These are phyloP conservation scores for Bombycilla garrulus DNA, from an alignment of 2,113 vertebrate genomes.

Conservation along the genomic window DNA sequence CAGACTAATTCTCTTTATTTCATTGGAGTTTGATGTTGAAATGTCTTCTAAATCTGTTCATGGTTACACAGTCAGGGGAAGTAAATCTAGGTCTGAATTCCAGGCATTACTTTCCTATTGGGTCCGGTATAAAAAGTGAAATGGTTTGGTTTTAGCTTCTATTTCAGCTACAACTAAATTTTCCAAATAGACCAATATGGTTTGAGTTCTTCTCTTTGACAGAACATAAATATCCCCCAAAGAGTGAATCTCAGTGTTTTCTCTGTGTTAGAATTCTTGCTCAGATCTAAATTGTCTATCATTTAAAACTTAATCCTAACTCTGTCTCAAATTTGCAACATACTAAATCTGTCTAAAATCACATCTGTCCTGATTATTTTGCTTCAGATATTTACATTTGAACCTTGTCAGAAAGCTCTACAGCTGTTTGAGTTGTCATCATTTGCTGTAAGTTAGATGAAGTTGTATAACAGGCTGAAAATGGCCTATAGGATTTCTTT, in stretches of 20 bases:
- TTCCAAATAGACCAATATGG: not conserved
- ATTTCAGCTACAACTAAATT: not conserved
- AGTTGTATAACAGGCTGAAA: not conserved
- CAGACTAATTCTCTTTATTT: conserved; percentile 1
- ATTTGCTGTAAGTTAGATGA: not conserved
- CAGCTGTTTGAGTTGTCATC: not conserved
- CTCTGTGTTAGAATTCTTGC: not conserved
- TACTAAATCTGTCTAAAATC: not conserved
- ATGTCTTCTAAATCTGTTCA: conserved; percentile 3
- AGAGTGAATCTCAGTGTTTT: not conserved
- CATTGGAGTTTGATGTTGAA: not conserved
- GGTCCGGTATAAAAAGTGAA: not conserved
- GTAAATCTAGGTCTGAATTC: conserved; percentile 33
- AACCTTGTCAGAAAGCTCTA: not conserved
- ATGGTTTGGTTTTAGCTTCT: not conserved
- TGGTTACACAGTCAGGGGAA: not conserved
- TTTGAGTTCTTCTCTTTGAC: not conserved
- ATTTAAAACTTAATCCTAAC: not conserved
- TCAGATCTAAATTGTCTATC: not conserved
- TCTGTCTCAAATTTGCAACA: not conserved
- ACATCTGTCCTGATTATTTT: not conserved
- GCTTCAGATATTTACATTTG: not conserved
- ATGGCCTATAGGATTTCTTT: not conserved
- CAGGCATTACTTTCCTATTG: conserved; percentile 20
- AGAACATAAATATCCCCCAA: not conserved